Conservation (phyloP, 2,888 invertebrate species). For the Torymus tubicola region DNA sequence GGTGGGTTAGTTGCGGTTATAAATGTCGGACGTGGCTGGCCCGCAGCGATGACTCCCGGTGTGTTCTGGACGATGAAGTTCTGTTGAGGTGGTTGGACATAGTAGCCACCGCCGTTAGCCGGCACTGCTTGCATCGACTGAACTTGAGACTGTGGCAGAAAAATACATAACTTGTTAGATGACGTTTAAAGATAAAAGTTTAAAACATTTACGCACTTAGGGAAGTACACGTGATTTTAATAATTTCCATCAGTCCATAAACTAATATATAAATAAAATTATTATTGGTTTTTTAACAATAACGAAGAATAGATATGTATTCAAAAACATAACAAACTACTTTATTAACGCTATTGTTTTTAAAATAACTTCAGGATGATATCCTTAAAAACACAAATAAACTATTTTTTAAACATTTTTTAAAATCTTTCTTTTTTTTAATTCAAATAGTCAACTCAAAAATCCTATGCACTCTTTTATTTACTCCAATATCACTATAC, state of each 20-base stretch:
- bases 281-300: too few relatives aligned
- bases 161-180: slow-evolving; percentile 7
- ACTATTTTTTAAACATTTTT: too few relatives aligned
- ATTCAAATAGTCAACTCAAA: neutral
- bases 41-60: slow-evolving; percentile 45
- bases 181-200: too few relatives aligned
- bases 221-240: too few relatives aligned
- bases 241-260: too few relatives aligned
- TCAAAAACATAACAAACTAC: too few relatives aligned
- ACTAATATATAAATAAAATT: too few relatives aligned
- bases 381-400: neutral
- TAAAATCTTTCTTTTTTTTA: neutral
- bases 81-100: slow-evolving; percentile 62
- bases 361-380: neutral
- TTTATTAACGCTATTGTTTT: neutral
- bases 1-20: slow-evolving; percentile 23
- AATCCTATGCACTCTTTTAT: neutral
- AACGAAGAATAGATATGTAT: too few relatives aligned
- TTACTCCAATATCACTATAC: too few relatives aligned
- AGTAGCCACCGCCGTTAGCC: slow-evolving; percentile 60
- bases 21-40: slow-evolving; percentile 39
- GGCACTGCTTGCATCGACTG: slow-evolving; percentile 59
- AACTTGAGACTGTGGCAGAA: slow-evolving; percentile 1
- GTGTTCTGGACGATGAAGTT: slow-evolving; percentile 64
- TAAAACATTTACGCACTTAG: too few relatives aligned